Evolutionary conservation across 2,113 vertebrate species (phyloP).

Genomic region (Crypturellus undulatus): DNA sequence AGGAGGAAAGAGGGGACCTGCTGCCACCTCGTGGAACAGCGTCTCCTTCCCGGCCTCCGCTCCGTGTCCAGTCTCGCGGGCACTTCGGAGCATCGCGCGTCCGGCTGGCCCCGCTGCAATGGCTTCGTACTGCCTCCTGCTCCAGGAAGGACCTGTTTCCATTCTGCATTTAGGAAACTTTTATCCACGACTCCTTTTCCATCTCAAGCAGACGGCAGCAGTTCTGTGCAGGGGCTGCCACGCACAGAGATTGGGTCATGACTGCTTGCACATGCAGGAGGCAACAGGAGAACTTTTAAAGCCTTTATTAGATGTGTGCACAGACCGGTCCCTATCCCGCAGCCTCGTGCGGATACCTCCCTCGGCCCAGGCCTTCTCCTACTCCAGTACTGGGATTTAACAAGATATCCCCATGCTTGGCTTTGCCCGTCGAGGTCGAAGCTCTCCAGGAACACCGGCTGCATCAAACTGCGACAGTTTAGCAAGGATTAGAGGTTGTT

Average conservation of each 20-base stretch:
- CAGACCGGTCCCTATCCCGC: background rate
- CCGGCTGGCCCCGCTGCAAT: too few species aligned
- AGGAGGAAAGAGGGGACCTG: slow-evolving; percentile 4
- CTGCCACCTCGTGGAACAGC: slow-evolving; percentile 53
- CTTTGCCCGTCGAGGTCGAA: background rate
- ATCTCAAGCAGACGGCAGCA: rapidly evolving
- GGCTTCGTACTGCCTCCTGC: rapidly evolving
- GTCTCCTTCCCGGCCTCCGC: background rate
- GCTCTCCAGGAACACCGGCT: background rate
- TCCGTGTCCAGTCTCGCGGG: too few species aligned
- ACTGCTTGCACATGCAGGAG: background rate
- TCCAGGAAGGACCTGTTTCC: background rate
- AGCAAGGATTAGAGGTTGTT: slow-evolving; percentile 28
- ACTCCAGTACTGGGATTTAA: background rate
- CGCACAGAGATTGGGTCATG: rapidly evolving
- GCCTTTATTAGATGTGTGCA: background rate
- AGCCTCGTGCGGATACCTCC: background rate
- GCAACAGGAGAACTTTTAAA: background rate
- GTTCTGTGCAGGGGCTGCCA: background rate
- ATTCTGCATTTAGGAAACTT: too few species aligned
- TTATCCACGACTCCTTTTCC: background rate
- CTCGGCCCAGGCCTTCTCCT: background rate
- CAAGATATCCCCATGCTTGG: background rate
- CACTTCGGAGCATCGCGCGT: background rate
- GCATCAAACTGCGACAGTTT: slow-evolving; percentile 10